These are phyloP conservation scores for Lycophotia porphyrea DNA, from an alignment of 2,888 invertebrate genomes.

Conservation along the genomic window DNA sequence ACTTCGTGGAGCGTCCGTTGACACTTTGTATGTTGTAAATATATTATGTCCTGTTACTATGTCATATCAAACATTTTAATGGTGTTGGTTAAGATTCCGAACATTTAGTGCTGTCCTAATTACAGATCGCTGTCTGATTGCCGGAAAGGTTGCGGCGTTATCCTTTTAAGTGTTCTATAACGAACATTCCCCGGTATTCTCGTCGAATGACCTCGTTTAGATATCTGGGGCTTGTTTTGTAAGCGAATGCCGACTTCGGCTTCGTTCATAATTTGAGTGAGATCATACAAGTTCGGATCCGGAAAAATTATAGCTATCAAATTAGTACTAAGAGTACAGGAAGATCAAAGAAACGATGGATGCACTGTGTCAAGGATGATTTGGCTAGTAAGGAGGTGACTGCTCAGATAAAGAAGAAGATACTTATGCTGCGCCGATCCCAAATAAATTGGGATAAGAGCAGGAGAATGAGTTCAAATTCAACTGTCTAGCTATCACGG, in stretches of 20 bases:
- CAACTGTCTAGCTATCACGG: too few relatives aligned
- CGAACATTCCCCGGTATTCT: constrained; percentile 30
- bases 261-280: background rate
- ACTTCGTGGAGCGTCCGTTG: too few relatives aligned
- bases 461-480: too few relatives aligned
- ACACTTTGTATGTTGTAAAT: background rate
- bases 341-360: too few relatives aligned
- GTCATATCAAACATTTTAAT: constrained; percentile 12
- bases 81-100: constrained; percentile 20
- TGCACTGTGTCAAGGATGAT: too few relatives aligned
- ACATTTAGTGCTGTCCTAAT: constrained; percentile 36
- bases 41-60: background rate
- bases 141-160: constrained; percentile 28
- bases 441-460: too few relatives aligned
- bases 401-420: too few relatives aligned
- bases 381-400: too few relatives aligned
- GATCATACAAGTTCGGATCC: background rate
- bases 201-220: constrained; percentile 29
- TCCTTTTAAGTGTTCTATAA: constrained; percentile 43
- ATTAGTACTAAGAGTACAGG: too few relatives aligned
- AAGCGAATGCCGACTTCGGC: constrained; percentile 22
- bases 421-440: too few relatives aligned
- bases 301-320: background rate
- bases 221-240: constrained; percentile 28
- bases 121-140: constrained; percentile 23